Base-by-base conservation (phyloP, 2,888 invertebrate species). In the Harpagoxenus sublaevis region DNA sequence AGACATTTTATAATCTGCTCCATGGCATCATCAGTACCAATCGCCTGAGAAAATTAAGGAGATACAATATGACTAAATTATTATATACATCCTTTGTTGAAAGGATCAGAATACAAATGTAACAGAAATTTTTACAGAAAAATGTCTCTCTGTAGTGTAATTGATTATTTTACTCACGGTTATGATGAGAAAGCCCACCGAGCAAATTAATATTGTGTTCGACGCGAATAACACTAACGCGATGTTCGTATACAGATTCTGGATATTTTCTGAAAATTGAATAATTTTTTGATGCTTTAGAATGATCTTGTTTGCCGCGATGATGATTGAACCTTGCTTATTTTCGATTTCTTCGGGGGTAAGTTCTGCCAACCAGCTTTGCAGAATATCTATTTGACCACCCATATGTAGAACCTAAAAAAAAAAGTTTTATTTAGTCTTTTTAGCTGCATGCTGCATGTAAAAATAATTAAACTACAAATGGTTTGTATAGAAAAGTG, bases 261-360 rank as follows among this genome's bases (percentile, higher is more conserved):
- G 70, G 23, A 87, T 82, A n/a, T 48, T 84, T 39, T 87, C 63
- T 2, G 85, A 74, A 84, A 89, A 87, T 18, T 77, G 12, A 9
- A 89, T 81, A 31, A 89, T 87, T n/a, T 82, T 79, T 48, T 78
- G 48, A 70, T 90, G 89, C 4, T 87, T 84, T 3, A 31, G n/a
- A 23, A 78, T 57, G 1, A 78, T 68, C 42, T 68, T n/a, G 1
- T 31, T 78, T 35, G 3, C 12, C 3, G 18, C 5, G 3, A 9
- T 55, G 4, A 28, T 8, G 5, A 68, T 3, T 5, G 65, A 45
- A 57, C 31, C 3, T 42, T 68, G 12, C 1, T 57, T 31, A 68
- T 68, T 45, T 68, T 31, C n/a, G 3, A 51, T 63, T 4, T 75
- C 10, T 35, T 23, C 23, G 2, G 35, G 10, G 5, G 18, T 15